Evolutionary conservation across 2,888 invertebrate genomes (phyloP), one percentile per base, ranked within the genome.

Genomic region (Scaptomyza cyrtandrae): DNA sequence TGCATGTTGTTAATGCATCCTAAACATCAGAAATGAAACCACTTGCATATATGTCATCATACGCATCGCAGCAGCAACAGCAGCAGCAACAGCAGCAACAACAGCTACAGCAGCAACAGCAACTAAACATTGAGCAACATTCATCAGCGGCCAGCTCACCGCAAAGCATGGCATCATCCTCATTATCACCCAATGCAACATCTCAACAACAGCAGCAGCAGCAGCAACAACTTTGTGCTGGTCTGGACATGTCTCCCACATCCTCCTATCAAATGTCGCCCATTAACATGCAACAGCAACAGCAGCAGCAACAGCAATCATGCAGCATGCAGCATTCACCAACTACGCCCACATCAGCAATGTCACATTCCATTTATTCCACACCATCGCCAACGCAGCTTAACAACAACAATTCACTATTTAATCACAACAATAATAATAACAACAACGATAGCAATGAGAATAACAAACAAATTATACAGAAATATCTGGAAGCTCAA

Each of bases 401-500:
- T n/a, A 79, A 81, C 52, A 86, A 85, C 59, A 88, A 70, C 53
- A 75, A 65, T n/a, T 79, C 75, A 56, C 43, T 88, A 39, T 83
- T 83, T 64, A 90, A 82, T 57, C 80, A 75, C 62, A 78, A 75
- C 56, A 85, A 74, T 41, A 78, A 75, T 56, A 85, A 74, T 39
- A 83, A 73, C 54, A 80, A 85, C 70, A 88, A 71, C 60, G 84
- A 63, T 60, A 69, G 59, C 77, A 82, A 85, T 73, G 80, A 83
- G 56, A 83, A 82, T 66, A 86, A 85, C 69, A 80, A 90, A 62
- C 90, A 90, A 79, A 85, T 90, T 83, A 87, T 91, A 77, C 86
- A 90, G 79, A 90, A 90, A 86, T 90, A 88, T 78, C 89, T 91
- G 62, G 90, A 91, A 79, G 84, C 90, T 63, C 91, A 91, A 56